Evolutionary conservation across 2,888 invertebrate genomes (phyloP), one percentile per base, ranked within the genome.

Genomic region (Volucella bombylans): DNA sequence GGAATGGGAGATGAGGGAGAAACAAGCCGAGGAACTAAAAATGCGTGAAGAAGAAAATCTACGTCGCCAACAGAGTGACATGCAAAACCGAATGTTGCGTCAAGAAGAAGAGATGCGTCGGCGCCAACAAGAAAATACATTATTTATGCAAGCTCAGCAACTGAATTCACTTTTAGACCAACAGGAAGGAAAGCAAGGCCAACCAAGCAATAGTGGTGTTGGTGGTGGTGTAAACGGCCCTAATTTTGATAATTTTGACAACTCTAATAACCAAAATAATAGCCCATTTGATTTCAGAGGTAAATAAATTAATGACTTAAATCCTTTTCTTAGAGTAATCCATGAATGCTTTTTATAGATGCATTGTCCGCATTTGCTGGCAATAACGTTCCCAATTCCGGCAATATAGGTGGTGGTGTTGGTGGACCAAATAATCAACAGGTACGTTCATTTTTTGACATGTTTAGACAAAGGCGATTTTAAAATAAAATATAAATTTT

Each of bases 71-170:
- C 95, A 96, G 90, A 95, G 94, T 90, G 96, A 96, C 90, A 95
- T 97, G 93, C 93, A 95, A 87, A 92, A 94, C 88, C 94, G 96
- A 86, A 96, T 97, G 94, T 93, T 95, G 80, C 94, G 94, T 67
- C 96, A 96, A 92, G 96, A 97, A 90, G 97, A 97, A 90, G 97
- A 97, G 91, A 93, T 97, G 90, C 94, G 96, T 67, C 94, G 97
- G 87, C 93, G 97, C 15, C 97, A 97, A 90, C 96, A 97, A 91
- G 97, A 97, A 92, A 97, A 97, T 92, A 96, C 94, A 87, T 92
- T 97, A 82, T 97, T 97, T 88, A 96, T 96, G 94, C 97, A 97
- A 93, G 94, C 94, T 1, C 94, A 94, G 88, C 93, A 94, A 79
- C 89, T 94, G 50, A 94, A 94, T 89, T 93, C 94, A 0, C 92